These are phyloP conservation scores for Cariama cristata DNA, from an alignment of 2,113 vertebrate genomes.

Conservation along the genomic window DNA sequence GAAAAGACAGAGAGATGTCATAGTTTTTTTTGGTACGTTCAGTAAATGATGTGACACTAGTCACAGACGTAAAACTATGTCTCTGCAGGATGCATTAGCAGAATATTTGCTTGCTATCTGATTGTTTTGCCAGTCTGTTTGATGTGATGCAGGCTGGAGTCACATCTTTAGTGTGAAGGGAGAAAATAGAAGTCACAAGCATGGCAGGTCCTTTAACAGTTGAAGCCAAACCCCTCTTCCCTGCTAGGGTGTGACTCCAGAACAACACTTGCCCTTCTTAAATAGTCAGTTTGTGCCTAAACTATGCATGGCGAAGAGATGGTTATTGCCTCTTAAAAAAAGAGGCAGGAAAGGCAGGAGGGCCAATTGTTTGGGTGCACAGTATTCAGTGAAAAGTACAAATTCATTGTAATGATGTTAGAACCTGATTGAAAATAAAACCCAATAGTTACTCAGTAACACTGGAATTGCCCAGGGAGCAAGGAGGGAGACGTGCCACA, in stretches of 20 bases:
- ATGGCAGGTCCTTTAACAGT: neutral
- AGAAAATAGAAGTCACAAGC: neutral
- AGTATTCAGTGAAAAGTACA: neutral
- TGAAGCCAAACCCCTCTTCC: neutral
- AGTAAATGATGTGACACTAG: neutral
- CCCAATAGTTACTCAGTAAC: neutral
- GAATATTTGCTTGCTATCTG: neutral
- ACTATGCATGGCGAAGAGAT: neutral
- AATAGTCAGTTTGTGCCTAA: neutral
- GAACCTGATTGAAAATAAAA: neutral
- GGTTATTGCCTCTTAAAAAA: neutral
- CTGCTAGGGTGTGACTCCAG: neutral
- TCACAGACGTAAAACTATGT: neutral
- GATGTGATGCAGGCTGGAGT: neutral
- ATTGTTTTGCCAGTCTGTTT: neutral
- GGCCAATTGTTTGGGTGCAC: fast-evolving
- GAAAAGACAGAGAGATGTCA: neutral
- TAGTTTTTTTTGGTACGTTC: neutral
- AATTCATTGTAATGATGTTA: neutral
- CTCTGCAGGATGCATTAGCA: neutral
- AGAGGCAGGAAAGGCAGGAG: neutral
- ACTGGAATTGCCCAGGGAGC: neutral
- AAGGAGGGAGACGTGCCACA: neutral
- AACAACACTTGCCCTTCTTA: neutral
- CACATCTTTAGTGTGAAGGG: neutral